Evolutionary conservation across 2,113 vertebrate species (phyloP).

Genomic region (Cinclus cinclus): DNA sequence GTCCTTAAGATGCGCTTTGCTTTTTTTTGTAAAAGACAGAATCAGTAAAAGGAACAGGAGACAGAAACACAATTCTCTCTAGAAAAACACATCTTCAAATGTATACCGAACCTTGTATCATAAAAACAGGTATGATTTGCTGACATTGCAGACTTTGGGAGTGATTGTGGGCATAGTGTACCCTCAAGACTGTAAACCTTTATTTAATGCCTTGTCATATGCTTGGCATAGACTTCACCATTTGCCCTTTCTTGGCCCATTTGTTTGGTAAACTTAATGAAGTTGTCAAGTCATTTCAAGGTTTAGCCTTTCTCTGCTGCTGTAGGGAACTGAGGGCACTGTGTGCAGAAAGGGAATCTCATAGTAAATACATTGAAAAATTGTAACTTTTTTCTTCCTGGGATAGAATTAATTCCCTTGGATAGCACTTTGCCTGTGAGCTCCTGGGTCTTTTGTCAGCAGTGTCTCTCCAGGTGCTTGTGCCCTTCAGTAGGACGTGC

Average conservation of each 20-base stretch:
- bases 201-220: background rate
- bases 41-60: background rate
- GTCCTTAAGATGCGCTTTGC: background rate
- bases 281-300: background rate
- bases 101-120: background rate
- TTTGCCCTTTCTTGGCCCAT: background rate
- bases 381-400: background rate
- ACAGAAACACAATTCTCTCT: background rate
- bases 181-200: background rate
- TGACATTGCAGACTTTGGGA: background rate
- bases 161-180: background rate
- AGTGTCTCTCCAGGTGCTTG: background rate
- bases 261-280: background rate
- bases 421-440: accelerated
- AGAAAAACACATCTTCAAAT: background rate
- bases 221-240: background rate
- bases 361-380: background rate
- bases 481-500: background rate
- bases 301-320: background rate
- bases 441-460: background rate
- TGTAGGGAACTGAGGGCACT: background rate
- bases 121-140: background rate
- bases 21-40: background rate
- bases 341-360: background rate
- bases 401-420: background rate